Conservation (phyloP, 2,888 invertebrate genomes). For the Odontothrips loti region DNA sequence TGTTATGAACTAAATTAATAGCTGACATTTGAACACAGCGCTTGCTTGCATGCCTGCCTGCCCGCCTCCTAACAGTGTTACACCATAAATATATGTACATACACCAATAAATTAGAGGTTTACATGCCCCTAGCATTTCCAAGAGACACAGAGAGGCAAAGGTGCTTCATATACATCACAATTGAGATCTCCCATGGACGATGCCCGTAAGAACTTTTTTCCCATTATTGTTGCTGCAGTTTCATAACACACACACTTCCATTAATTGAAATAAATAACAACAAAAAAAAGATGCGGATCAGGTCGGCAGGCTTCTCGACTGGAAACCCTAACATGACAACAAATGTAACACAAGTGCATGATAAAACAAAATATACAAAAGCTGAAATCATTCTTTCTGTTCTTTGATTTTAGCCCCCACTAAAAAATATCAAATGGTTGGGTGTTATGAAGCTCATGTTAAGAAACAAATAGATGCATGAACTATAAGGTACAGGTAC, state of each 20-base stretch:
- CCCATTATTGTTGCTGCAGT: not conserved
- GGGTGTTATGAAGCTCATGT: not conserved
- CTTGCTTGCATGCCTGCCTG: not conserved
- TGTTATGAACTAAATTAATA: slow-evolving; percentile 23
- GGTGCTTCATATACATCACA: slow-evolving; percentile 22
- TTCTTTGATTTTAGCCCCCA: slow-evolving; percentile 5
- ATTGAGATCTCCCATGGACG: slow-evolving; percentile 13
- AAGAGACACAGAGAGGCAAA: slow-evolving; percentile 21
- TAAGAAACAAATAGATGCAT: not conserved
- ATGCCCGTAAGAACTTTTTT: not conserved
- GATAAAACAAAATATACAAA: slow-evolving; percentile 27
- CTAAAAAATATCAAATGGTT: not conserved
- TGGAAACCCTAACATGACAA: not conserved
- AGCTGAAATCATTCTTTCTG: slow-evolving; percentile 8
- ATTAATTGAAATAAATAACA: slow-evolving; percentile 27
- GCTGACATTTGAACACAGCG: slow-evolving; percentile 23
- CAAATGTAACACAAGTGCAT: slow-evolving; percentile 1
- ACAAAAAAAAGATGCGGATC: slow-evolving; percentile 9
- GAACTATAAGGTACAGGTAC: not conserved
- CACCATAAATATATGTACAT: slow-evolving; percentile 25
- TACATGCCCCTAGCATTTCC: slow-evolving; percentile 12
- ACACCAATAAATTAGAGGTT: slow-evolving; percentile 20
- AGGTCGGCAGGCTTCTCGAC: not conserved
- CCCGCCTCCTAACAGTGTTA: slow-evolving; percentile 9
- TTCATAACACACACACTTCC: not conserved